Base-by-base conservation (phyloP, 1,140 invertebrate genomes). In the Diprion similis region DNA sequence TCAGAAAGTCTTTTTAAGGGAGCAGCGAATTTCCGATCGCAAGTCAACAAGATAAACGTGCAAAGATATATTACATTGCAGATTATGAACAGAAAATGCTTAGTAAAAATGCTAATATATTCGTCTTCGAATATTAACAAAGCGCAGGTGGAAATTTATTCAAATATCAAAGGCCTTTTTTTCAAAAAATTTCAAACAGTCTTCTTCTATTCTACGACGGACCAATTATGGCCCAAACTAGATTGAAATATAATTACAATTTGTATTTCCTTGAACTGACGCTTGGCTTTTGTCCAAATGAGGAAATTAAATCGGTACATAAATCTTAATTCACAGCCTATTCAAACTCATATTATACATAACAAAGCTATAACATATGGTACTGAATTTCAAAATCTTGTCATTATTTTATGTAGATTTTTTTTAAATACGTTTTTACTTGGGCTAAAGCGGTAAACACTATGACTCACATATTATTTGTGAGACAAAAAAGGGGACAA, bases 321-420 rank as follows among this genome's bases (percentile, higher is more conserved):
- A 59, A 59, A 3, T 59, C 51, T 37, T 59, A 59, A 59, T 59
- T 59, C 51, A 59, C 51, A 59, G 51, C 51, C 51, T 59, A 59
- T 59, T 17, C 51, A 4, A 59, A 15, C n/a, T 15, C 51, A 59
- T 59, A 17, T 17, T 59, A 59, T 37, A 37, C 24, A 37, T 37
- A 37, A 4, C 24, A 37, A 37, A 37, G 24, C 24, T 6, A 37
- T 37, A 37, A 37, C 6, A 37, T 37, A 37, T 37, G 24, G 24
- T 37, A 3, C 24, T 37, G 24, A 37, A 37, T 37, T 37, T 37
- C 24, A 37, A 37, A 37, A 37, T 37, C 24, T 37, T 6, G 6
- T 37, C 24, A 37, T 37, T 37, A 37, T 37, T 37, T 37, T 37
- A 37, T 37, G 24, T 37, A 37, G 24, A 37, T 37, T 37, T 37